Evolutionary conservation across 2,113 vertebrate species (phyloP).

Genomic region (Dolichotis patagonum): DNA sequence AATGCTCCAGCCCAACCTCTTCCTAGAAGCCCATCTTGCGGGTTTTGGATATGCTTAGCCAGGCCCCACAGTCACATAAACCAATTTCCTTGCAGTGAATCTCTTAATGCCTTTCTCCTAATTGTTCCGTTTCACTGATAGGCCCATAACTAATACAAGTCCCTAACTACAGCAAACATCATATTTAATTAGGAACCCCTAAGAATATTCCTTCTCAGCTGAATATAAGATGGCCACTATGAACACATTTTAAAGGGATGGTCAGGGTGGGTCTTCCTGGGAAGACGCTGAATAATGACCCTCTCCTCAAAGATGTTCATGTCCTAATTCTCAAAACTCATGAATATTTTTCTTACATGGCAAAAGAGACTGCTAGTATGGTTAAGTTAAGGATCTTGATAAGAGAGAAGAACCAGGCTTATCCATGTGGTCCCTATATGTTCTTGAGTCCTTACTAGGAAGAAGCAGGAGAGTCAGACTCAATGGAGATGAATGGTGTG

Average conservation of each 20-base stretch:
- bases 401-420: not conserved
- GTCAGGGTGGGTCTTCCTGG: not conserved
- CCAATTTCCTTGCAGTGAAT: not conserved
- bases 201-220: not conserved
- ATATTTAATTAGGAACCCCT: not conserved
- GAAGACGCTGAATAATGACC: not conserved
- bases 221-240: not conserved
- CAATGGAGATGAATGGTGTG: not conserved
- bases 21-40: not conserved
- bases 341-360: not conserved
- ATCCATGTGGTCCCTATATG: not conserved
- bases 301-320: too few relatives aligned
- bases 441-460: not conserved
- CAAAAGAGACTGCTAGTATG: not conserved
- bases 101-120: not conserved
- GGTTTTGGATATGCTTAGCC: not conserved
- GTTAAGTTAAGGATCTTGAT: not conserved
- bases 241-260: not conserved
- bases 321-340: not conserved
- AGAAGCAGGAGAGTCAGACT: not conserved
- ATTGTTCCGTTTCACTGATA: not conserved
- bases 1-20: not conserved
- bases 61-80: not conserved
- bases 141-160: not conserved
- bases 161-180: not conserved